A percentile compares a stretch with the other conserved stretches of the same genome.
These are phyloP conservation scores for Leptatherina wallacei DNA, from an alignment of 2,797 vertebrate genomes.

Conservation along the genomic window DNA sequence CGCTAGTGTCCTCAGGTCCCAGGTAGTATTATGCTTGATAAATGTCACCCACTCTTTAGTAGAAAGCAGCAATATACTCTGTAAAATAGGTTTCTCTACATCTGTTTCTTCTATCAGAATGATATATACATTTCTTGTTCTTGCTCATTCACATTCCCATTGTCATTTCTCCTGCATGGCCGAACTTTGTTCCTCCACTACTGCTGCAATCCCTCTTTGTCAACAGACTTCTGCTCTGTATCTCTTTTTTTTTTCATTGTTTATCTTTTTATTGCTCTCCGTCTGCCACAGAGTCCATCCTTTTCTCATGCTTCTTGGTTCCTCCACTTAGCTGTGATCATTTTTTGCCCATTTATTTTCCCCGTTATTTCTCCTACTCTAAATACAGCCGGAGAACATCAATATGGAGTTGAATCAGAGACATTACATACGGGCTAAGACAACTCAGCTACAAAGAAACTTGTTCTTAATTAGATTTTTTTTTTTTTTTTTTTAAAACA, in stretches of 20 bases:
- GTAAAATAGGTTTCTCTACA: conserved; percentile 39
- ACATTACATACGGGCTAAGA: conserved; percentile 44
- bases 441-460: conserved; percentile 4
- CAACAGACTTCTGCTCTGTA: conserved; percentile 33
- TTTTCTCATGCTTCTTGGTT: conserved; percentile 44
- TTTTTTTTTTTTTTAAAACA: conserved; percentile 21
- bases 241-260: conserved; percentile 37
- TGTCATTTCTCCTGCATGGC: conserved; percentile 37
- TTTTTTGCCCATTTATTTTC: conserved; percentile 52
- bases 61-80: conserved; percentile 24
- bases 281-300: conserved; percentile 40
- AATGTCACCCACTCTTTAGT: conserved; percentile 41
- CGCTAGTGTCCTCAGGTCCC: conserved; percentile 26
- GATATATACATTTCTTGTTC: conserved; percentile 46
- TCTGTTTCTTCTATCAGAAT: conserved; percentile 36
- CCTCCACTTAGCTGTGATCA: conserved; percentile 41
- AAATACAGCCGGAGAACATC: too few species aligned
- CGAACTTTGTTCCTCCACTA: conserved; percentile 57
- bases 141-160: conserved; percentile 35
- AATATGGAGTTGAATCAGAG: conserved; percentile 26
- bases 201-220: conserved; percentile 61
- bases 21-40: conserved; percentile 33
- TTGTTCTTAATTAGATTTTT: conserved; percentile 39
- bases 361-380: conserved; percentile 15
- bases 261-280: conserved; percentile 51